A percentile compares a stretch with the other conserved stretches of the same genome.
These are phyloP conservation scores for Tetrax tetrax DNA, from an alignment of 2,113 vertebrate genomes.

Conservation along the genomic window DNA sequence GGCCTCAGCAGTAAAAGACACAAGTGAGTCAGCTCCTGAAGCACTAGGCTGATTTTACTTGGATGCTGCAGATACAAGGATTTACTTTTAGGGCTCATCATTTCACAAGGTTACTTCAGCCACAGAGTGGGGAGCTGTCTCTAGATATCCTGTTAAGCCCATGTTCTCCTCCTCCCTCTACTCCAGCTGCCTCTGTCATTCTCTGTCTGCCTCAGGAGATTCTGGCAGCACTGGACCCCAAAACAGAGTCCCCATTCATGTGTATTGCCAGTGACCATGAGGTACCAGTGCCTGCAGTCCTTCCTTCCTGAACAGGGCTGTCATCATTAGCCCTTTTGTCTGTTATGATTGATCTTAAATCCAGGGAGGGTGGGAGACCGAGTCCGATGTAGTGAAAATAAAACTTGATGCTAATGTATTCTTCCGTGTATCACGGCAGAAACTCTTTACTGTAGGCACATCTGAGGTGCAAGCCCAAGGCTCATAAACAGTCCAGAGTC, in stretches of 20 bases:
- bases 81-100: background rate
- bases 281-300: background rate
- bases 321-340: background rate
- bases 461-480: background rate
- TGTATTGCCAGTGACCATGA: background rate
- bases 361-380: background rate
- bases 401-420: background rate
- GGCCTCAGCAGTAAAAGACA: background rate
- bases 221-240: background rate
- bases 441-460: background rate
- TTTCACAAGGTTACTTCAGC: background rate
- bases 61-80: background rate
- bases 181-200: background rate
- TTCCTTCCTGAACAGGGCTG: background rate
- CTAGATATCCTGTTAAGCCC: background rate
- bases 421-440: background rate
- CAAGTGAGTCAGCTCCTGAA: background rate
- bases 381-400: background rate
- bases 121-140: background rate
- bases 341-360: background rate
- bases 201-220: background rate
- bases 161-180: background rate
- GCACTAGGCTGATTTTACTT: background rate
- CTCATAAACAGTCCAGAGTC: background rate
- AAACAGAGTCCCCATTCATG: background rate